Conservation (phyloP, 2,888 invertebrate species). For the Leptinotarsa haldemani region DNA sequence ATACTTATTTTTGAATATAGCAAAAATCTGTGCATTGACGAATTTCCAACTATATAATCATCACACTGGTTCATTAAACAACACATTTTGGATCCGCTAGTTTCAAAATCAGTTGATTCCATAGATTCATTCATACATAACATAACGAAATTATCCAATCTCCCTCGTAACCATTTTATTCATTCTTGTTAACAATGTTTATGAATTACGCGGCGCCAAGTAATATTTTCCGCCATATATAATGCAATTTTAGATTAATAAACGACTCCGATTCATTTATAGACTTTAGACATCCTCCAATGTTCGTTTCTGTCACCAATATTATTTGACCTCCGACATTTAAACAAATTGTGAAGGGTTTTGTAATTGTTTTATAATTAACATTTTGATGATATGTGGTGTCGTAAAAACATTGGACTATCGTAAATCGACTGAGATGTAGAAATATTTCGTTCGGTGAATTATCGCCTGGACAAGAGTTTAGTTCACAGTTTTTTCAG, state of each 20-base stretch:
- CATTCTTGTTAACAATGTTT: constrained; percentile 32
- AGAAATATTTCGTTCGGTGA: background rate
- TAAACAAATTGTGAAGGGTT: constrained; percentile 21
- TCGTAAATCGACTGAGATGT: background rate
- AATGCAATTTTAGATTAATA: constrained; percentile 37
- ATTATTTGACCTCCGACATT: constrained; percentile 36
- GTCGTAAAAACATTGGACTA: background rate
- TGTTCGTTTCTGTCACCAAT: constrained; percentile 32
- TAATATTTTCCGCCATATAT: constrained; percentile 42
- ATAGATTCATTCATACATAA: background rate
- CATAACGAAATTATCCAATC: background rate
- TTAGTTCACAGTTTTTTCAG: no score
- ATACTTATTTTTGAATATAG: no score
- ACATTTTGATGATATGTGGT: constrained; percentile 7
- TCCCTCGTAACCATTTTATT: constrained; percentile 29
- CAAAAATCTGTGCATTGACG: no score
- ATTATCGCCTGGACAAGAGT: background rate
- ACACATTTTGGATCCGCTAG: no score
- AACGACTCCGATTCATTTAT: constrained; percentile 35
- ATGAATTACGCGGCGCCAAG: constrained; percentile 37
- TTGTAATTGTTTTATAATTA: constrained; percentile 26
- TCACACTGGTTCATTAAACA: no score
- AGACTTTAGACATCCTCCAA: constrained; percentile 34
- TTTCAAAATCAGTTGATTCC: background rate
- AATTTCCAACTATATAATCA: no score